A percentile compares a stretch with the other conserved stretches of the same genome.
These are phyloP conservation scores for Agrypnus murinus DNA, from an alignment of 2,888 invertebrate species.

Conservation along the genomic window DNA sequence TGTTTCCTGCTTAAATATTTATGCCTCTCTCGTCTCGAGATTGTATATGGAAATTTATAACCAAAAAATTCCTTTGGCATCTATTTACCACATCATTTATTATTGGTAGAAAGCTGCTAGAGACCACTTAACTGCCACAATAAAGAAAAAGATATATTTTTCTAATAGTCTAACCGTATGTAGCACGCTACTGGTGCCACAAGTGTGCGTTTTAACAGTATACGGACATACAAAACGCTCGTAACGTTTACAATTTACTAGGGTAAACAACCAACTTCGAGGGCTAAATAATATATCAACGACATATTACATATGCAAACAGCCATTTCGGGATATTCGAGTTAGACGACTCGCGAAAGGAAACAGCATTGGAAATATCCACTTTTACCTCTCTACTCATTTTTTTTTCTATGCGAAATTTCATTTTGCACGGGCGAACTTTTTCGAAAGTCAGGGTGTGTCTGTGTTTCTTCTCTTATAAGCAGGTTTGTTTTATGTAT, in stretches of 20 bases:
- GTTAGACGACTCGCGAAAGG: constrained; percentile 6
- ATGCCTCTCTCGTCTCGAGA: background rate
- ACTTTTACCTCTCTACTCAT: background rate
- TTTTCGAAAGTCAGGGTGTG: background rate
- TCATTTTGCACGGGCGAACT: background rate
- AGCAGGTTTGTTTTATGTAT: background rate
- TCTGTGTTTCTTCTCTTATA: background rate
- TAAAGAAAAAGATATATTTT: background rate
- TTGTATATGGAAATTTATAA: background rate
- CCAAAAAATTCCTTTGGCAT: background rate
- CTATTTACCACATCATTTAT: background rate
- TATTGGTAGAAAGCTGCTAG: background rate
- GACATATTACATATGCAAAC: constrained; percentile 26
- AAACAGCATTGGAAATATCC: constrained; percentile 12
- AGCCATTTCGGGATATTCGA: constrained; percentile 20
- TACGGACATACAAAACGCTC: constrained; percentile 12
- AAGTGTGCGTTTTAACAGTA: constrained; percentile 21
- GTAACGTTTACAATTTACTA: constrained; percentile 21
- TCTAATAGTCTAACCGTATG: background rate
- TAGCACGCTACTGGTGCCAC: background rate
- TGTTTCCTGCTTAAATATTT: constrained; percentile 1
- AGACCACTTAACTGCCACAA: background rate
- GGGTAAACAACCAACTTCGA: constrained; percentile 24
- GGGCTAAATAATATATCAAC: constrained; percentile 24
- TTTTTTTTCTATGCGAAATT: background rate